phyloP scores from a whole-genome alignment of 2,113 vertebrate genomes.

The Chroicocephalus ridibundus region DNA sequence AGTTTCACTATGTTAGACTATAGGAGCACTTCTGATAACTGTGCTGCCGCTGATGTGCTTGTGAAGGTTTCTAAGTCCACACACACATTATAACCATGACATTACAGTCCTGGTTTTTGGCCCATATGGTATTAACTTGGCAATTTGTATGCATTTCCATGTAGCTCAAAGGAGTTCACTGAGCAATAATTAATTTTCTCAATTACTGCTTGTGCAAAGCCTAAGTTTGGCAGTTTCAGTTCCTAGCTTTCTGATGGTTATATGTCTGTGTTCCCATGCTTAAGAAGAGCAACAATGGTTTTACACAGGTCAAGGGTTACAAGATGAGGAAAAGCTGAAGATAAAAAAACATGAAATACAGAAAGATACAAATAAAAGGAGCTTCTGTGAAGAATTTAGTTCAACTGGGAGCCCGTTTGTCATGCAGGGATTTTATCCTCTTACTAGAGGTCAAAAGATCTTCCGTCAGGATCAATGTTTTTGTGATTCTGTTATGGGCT shows the following conservation, averaged over 20 bases:
- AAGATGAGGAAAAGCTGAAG: neutral
- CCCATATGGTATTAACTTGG: neutral
- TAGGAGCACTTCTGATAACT: neutral
- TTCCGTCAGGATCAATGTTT: neutral
- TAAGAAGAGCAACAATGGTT: neutral
- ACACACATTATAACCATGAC: neutral
- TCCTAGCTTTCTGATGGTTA: neutral
- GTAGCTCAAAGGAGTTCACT: neutral
- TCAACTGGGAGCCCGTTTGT: neutral
- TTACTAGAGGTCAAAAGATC: neutral
- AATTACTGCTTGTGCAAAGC: neutral
- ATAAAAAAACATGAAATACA: fast-evolving
- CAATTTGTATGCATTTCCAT: neutral
- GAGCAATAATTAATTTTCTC: neutral
- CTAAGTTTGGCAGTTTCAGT: neutral
- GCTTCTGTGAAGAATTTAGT: neutral
- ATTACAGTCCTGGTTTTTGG: neutral
- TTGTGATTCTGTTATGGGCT: neutral
- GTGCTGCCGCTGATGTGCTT: neutral
- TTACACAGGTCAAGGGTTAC: neutral
- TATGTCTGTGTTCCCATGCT: neutral
- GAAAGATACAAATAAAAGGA: neutral
- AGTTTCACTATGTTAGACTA: neutral
- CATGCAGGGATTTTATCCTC: neutral
- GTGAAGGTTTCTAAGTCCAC: neutral